Conservation (phyloP, 1,140 invertebrate species). For the Aphis craccivora region DNA sequence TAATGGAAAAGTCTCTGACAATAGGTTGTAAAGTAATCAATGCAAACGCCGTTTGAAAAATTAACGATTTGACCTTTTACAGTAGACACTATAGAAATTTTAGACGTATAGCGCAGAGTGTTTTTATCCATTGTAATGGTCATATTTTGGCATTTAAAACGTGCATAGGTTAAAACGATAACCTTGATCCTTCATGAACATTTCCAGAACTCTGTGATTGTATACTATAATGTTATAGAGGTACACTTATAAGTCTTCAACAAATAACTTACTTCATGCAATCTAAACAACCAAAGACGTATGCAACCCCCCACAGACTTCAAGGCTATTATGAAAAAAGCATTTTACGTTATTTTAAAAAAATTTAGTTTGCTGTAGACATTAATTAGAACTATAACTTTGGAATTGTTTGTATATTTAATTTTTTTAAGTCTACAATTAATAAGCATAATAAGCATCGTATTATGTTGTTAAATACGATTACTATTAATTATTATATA, state of each 20-base stretch:
- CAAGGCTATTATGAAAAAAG: too few relatives aligned
- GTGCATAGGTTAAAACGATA: conserved; percentile 16
- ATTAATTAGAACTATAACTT: too few relatives aligned
- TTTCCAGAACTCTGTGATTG: background rate
- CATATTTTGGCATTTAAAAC: conserved; percentile 54
- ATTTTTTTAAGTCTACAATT: background rate
- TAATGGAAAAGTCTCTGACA: conserved; percentile 10
- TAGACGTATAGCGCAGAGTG: background rate
- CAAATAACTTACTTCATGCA: background rate
- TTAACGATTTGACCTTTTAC: conserved; percentile 55
- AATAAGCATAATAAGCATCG: background rate
- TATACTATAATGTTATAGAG: background rate
- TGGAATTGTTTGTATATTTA: too few relatives aligned
- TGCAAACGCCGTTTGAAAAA: conserved; percentile 52
- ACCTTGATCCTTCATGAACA: background rate
- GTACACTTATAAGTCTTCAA: background rate
- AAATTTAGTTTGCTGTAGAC: background rate
- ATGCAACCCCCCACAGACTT: too few relatives aligned
- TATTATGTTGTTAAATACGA: background rate
- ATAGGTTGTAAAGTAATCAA: conserved; percentile 22
- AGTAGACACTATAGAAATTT: background rate
- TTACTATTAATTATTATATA: too few relatives aligned
- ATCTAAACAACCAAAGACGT: background rate
- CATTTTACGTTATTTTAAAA: too few relatives aligned
- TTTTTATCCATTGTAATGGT: conserved; percentile 39